Conservation (phyloP, 2,888 invertebrate species). For the Noctua janthina region DNA sequence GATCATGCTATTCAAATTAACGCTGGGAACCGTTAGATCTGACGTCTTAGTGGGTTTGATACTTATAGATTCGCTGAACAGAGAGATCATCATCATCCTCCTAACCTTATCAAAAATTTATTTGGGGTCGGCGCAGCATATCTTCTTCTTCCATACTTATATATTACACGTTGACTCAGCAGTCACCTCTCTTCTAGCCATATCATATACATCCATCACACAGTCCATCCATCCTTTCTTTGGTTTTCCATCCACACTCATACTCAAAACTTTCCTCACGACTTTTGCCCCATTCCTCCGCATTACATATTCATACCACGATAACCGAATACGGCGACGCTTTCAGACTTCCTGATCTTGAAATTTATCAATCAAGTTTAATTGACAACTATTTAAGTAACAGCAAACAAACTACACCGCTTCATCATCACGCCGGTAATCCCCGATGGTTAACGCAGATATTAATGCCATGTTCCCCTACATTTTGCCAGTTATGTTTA, state of each 20-base stretch:
- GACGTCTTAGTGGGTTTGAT: not conserved
- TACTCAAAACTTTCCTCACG: no score
- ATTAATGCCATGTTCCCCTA: no score
- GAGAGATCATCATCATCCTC: not conserved
- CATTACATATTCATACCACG: no score
- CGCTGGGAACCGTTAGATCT: not conserved
- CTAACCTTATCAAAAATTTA: not conserved
- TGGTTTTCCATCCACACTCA: no score
- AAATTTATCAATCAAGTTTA: not conserved
- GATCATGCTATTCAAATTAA: constrained; percentile 29
- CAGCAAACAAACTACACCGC: not conserved
- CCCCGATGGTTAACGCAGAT: no score
- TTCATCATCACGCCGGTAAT: no score
- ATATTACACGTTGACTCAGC: not conserved
- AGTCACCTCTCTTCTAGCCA: not conserved
- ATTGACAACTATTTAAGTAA: not conserved
- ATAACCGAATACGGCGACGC: not conserved
- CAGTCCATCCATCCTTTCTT: no score
- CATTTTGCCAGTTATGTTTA: not conserved
- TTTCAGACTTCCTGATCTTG: not conserved
- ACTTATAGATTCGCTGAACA: not conserved
- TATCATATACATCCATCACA: not conserved
- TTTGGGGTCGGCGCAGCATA: not conserved
- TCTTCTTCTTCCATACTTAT: not conserved
- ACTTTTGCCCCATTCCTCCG: no score